A percentile compares a stretch with the other conserved stretches of the same genome.
phyloP scores from a whole-genome alignment of 2,113 vertebrate genomes.

The Panurus biarmicus region DNA sequence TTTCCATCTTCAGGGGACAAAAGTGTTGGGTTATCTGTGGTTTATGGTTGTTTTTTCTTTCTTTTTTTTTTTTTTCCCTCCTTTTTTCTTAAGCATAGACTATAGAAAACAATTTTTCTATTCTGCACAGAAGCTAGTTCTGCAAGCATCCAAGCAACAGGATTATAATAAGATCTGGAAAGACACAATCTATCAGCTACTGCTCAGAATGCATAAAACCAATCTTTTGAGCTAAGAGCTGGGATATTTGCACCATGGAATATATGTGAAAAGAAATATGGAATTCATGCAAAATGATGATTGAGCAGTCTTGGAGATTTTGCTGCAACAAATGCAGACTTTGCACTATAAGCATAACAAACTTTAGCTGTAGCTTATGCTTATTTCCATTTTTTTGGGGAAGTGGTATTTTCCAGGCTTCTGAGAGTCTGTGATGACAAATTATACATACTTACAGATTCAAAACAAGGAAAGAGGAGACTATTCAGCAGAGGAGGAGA shows the following conservation, averaged over 20 bases:
- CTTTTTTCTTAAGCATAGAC: neutral
- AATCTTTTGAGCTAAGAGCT: neutral
- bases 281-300: neutral
- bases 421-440: neutral
- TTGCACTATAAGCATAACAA: neutral
- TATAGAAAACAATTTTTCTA: neutral
- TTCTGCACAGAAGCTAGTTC: neutral
- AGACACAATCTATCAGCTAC: neutral
- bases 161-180: neutral
- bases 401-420: neutral
- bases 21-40: neutral
- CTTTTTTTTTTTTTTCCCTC: fast-evolving
- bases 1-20: slow-evolving; percentile 79
- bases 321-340: neutral
- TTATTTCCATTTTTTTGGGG: neutral
- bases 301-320: neutral
- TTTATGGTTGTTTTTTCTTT: neutral
- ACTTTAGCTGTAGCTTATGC: neutral
- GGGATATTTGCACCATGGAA: neutral
- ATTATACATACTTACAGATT: neutral
- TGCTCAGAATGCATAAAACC: neutral
- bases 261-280: neutral
- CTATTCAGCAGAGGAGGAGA: neutral
- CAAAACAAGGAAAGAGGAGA: neutral
- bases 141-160: neutral